Evolutionary conservation across 92 coral and sea anemone genomes (phyloP).

Genomic region (Ricordea florida): DNA sequence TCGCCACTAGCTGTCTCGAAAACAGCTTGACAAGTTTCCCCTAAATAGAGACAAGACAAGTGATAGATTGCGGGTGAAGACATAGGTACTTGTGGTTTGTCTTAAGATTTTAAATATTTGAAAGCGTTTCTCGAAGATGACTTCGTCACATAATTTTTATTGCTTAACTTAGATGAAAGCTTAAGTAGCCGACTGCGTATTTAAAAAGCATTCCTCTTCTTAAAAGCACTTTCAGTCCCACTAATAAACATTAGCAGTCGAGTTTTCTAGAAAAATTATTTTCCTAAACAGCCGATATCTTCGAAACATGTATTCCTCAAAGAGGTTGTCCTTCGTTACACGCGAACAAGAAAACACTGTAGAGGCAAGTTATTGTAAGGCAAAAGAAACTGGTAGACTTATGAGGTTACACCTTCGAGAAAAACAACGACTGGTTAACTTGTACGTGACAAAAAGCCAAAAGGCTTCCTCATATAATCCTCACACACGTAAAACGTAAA

Average conservation of each 20-base stretch:
- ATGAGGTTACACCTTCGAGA: neutral
- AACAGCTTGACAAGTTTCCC: constrained; percentile 95
- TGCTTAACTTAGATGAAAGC: no score
- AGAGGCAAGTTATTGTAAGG: no score
- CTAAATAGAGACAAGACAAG: constrained; percentile 29
- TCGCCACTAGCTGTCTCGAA: constrained; percentile 87
- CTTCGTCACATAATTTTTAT: no score
- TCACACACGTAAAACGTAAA: constrained; percentile 13
- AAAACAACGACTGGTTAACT: neutral
- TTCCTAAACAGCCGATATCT: neutral
- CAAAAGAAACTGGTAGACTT: no score
- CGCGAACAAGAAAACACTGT: neutral
- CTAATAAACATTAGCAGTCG: no score
- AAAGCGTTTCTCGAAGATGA: no score
- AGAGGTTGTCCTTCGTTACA: neutral
- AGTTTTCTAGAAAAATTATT: neutral
- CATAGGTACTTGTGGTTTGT: no score
- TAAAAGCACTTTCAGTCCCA: no score
- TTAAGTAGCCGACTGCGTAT: no score
- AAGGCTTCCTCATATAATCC: neutral
- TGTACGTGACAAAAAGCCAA: neutral
- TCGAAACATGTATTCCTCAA: neutral
- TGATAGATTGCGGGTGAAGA: no score
- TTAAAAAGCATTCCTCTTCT: no score
- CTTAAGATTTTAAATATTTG: no score